These are phyloP conservation scores for Oscheius sp. DNA, from an alignment of 2,888 invertebrate species.

Conservation along the genomic window DNA sequence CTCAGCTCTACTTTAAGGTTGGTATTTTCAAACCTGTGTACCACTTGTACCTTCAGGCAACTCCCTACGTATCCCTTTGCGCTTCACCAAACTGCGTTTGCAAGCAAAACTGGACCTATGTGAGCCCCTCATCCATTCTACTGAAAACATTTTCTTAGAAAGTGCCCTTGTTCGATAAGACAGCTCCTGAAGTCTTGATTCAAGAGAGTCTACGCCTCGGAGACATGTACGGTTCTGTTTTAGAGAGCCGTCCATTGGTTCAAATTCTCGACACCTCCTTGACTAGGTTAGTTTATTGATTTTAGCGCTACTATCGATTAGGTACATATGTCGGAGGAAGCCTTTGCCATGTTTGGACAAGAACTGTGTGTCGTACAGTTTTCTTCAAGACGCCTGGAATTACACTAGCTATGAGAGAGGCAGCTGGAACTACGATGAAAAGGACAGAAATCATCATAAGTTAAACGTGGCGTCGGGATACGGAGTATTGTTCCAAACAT, in stretches of 20 bases:
- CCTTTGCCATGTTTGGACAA: slow-evolving; percentile 38
- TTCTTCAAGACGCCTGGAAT: slow-evolving; percentile 42
- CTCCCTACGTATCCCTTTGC: slow-evolving; percentile 17
- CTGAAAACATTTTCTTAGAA: slow-evolving; percentile 33
- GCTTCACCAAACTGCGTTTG: slow-evolving; percentile 29
- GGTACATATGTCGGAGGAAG: slow-evolving; percentile 41
- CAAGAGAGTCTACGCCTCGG: background rate
- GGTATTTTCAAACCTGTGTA: background rate
- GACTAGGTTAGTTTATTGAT: background rate
- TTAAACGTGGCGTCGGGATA: slow-evolving; percentile 44
- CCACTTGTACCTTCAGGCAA: slow-evolving; percentile 23
- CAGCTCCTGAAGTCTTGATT: background rate
- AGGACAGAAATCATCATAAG: slow-evolving; percentile 34
- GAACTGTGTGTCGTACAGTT: slow-evolving; percentile 39
- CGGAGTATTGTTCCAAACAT: slow-evolving; percentile 42
- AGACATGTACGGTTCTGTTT: background rate
- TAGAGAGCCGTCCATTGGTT: background rate
- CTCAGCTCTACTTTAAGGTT: slow-evolving; percentile 37
- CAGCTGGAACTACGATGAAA: slow-evolving; percentile 41
- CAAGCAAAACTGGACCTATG: slow-evolving; percentile 32
- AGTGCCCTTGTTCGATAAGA: background rate
- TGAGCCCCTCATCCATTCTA: slow-evolving; percentile 37
- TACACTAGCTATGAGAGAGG: slow-evolving; percentile 48
- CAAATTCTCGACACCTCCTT: slow-evolving; percentile 24
- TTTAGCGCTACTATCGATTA: slow-evolving; percentile 15